phyloP scores from a whole-genome alignment of 2,797 vertebrate genomes.

The Menidia menidia region DNA sequence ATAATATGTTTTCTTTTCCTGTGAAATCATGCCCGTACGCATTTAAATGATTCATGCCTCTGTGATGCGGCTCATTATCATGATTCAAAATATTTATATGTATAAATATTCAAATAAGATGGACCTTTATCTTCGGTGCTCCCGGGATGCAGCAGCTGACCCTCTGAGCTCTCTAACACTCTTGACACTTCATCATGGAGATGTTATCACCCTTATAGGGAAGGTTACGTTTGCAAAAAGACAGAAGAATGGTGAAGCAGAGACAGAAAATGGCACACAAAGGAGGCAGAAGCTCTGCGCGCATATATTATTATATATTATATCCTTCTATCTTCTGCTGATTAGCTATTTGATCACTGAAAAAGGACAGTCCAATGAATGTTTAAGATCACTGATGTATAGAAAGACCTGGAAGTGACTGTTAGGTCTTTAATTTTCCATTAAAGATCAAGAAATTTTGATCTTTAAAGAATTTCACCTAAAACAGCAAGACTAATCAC shows the following conservation, averaged over 20 bases:
- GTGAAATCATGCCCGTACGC: not conserved
- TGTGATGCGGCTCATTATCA: not conserved
- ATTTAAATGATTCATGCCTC: not conserved
- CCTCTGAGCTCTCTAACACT: not conserved
- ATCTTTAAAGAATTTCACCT: no score
- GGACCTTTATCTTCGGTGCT: not conserved
- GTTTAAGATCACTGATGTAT: not conserved
- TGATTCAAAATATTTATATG: not conserved
- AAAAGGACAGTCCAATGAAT: not conserved
- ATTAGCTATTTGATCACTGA: constrained; percentile 2
- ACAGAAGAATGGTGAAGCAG: not conserved
- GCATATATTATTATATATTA: not conserved
- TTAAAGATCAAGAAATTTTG: not conserved
- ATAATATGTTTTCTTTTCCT: not conserved
- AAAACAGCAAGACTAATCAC: no score
- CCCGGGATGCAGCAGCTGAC: constrained; percentile 1
- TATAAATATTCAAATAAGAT: constrained; percentile 1
- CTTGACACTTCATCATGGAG: not conserved
- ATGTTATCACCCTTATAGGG: not conserved
- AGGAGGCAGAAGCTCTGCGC: not conserved
- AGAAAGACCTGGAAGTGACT: not conserved
- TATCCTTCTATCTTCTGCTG: not conserved
- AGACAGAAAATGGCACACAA: not conserved
- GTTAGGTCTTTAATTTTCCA: not conserved
- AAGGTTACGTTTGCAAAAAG: constrained; percentile 4